Conservation (phyloP, 2,797 vertebrate genomes). For the Sebastes nivosus region DNA sequence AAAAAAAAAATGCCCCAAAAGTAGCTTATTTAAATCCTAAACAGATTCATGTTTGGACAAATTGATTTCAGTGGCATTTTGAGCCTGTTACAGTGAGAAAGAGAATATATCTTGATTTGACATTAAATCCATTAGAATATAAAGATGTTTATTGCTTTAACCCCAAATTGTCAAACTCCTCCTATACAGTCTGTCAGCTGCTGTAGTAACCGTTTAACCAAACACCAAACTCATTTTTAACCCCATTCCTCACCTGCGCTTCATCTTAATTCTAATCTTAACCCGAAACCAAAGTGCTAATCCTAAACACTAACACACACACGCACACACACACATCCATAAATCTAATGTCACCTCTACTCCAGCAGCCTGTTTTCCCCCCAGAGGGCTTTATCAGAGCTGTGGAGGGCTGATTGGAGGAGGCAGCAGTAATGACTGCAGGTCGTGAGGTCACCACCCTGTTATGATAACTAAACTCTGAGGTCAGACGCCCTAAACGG, state of each 20-base stretch:
- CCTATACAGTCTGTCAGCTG: neutral
- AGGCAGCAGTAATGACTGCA: constrained; percentile 69
- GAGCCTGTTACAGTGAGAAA: neutral
- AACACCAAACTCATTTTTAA: constrained; percentile 10
- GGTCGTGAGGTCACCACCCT: constrained; percentile 67
- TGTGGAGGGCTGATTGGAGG: constrained; percentile 63
- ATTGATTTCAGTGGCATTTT: neutral
- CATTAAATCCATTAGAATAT: neutral
- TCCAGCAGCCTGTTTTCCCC: constrained; percentile 46
- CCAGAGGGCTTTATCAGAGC: constrained; percentile 62
- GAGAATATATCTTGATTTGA: neutral
- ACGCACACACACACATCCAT: constrained; percentile 34
- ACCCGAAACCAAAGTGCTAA: constrained; percentile 28
- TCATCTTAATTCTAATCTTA: constrained; percentile 53
- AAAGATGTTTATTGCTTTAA: neutral
- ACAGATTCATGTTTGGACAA: neutral
- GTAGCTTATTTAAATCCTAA: neutral
- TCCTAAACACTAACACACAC: constrained; percentile 36
- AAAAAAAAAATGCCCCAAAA: neutral
- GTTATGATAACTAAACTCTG: constrained; percentile 73
- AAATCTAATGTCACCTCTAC: constrained; percentile 60
- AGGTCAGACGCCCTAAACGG: constrained; percentile 56
- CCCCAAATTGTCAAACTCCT: neutral
- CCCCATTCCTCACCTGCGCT: neutral
- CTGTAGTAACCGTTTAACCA: neutral